phyloP scores from a whole-genome alignment of 1,140 invertebrate genomes.

The Trichonephila clavata region DNA sequence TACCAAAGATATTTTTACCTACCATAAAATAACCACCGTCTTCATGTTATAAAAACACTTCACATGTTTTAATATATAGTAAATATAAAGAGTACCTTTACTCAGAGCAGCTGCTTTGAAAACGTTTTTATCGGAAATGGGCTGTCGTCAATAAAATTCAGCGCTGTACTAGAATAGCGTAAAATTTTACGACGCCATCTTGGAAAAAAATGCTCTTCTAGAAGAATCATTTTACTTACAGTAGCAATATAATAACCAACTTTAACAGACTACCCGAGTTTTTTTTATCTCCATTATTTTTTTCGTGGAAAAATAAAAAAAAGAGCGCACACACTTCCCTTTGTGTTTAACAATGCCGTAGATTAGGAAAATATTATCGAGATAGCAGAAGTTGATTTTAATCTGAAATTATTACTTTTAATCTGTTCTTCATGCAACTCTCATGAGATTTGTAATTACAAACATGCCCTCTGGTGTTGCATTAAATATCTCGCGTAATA shows the following conservation, averaged over 20 bases:
- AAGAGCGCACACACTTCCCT: neutral
- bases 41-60: neutral
- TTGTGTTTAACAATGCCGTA: neutral
- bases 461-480: neutral
- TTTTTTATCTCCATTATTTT: neutral
- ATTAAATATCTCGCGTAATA: conserved; percentile 49
- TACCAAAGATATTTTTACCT: neutral
- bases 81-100: conserved; percentile 10
- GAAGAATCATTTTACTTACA: neutral
- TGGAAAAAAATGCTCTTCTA: neutral
- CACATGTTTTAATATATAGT: conserved; percentile 14
- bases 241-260: neutral
- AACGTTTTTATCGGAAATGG: conserved; percentile 23
- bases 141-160: neutral
- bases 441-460: conserved; percentile 12
- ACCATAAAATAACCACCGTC: neutral
- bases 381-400: neutral
- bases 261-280: neutral
- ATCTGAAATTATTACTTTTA: conserved; percentile 30
- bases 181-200: conserved; percentile 10
- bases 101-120: neutral
- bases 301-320: neutral
- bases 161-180: neutral
- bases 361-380: neutral
- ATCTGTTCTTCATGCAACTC: neutral